Percentiles rank a stretch among this genome's conserved stretches.
Conservation (phyloP, 2,888 invertebrate species). For the Muscina levida region DNA sequence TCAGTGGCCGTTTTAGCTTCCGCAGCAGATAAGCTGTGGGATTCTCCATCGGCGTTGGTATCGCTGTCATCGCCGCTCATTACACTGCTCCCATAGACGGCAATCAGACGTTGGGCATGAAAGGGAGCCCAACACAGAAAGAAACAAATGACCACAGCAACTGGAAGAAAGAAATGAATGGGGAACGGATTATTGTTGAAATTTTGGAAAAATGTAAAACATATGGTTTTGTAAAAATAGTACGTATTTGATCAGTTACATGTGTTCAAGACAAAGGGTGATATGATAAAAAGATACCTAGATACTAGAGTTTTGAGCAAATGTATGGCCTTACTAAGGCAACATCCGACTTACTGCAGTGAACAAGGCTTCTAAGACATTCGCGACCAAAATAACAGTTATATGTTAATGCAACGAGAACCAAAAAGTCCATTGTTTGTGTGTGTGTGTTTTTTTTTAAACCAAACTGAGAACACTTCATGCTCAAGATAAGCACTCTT, state of each 20-base stretch:
- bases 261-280: constrained; percentile 6
- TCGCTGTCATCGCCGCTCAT: constrained; percentile 30
- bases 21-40: constrained; percentile 17
- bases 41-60: neutral
- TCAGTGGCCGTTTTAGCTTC: constrained; percentile 20
- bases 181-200: no score
- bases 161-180: constrained; percentile 78
- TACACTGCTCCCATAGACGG: constrained; percentile 80
- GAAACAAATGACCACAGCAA: constrained; percentile 94
- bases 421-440: no score
- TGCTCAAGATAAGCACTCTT: no score
- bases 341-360: no score
- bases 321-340: no score
- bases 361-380: no score
- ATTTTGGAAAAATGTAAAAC: no score
- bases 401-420: no score
- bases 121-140: constrained; percentile 96
- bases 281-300: neutral
- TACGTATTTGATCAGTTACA: neutral
- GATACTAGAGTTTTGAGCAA: no score
- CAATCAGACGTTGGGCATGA: constrained; percentile 93
- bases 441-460: no score
- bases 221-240: constrained; percentile 28
- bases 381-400: no score
- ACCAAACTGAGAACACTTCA: no score